phyloP scores from a whole-genome alignment of 2,113 vertebrate species.

The Hippocampus mohnikei region DNA sequence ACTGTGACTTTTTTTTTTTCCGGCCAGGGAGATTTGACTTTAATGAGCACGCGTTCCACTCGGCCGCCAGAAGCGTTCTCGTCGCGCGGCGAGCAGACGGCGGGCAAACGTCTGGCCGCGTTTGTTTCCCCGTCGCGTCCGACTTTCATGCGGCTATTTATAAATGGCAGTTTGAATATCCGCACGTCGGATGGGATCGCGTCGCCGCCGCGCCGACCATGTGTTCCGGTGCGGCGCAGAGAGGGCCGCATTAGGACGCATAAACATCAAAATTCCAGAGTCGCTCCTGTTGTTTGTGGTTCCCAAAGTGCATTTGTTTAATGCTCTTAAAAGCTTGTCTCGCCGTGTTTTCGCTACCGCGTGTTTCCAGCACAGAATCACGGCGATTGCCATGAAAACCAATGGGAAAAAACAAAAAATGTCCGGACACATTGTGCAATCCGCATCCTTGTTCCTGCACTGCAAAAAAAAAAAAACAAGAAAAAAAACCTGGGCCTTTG shows the following conservation, averaged over 20 bases:
- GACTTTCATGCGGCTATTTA: conserved; percentile 70
- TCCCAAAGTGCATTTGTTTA: conserved; percentile 72
- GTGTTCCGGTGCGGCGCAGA: conserved; percentile 49
- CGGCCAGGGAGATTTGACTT: conserved; percentile 21
- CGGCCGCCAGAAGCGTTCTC: conserved; percentile 8
- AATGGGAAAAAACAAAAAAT: conserved; percentile 40
- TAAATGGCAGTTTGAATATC: conserved; percentile 63
- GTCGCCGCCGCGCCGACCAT: conserved; percentile 52
- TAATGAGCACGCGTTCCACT: conserved; percentile 54
- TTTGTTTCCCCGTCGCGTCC: conserved; percentile 52
- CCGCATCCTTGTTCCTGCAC: conserved; percentile 28
- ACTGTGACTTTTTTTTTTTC: conserved; percentile 34
- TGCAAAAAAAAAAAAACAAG: conserved; percentile 42
- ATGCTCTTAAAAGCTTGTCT: conserved; percentile 76
- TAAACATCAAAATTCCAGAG: conserved; percentile 61
- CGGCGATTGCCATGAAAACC: conserved; percentile 20
- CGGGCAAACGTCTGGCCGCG: conserved; percentile 65
- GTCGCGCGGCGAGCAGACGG: conserved; percentile 44
- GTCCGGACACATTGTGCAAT: conserved; percentile 65
- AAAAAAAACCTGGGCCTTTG: conserved; percentile 1
- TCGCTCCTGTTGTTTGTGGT: conserved; percentile 22
- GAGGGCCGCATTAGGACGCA: conserved; percentile 67
- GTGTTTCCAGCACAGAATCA: conserved; percentile 58
- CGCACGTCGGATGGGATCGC: conserved; percentile 62
- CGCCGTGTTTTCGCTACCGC: conserved; percentile 52